Base-by-base conservation (phyloP, 2,113 vertebrate species). In the Heterocephalus glaber region DNA sequence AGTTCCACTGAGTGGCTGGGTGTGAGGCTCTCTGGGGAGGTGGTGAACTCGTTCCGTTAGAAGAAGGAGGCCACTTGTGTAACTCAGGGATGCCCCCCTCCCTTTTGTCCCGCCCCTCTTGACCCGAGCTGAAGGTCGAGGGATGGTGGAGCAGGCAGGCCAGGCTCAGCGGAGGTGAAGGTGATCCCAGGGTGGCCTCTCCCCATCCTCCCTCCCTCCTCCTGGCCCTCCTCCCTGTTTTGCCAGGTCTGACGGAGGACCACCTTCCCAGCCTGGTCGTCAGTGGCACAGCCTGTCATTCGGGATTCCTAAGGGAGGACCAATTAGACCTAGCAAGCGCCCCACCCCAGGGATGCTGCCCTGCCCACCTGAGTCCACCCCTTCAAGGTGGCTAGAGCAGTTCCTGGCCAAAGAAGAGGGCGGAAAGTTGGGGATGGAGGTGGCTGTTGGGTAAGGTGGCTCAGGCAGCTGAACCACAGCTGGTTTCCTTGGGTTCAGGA, bases 41-140 rank as follows among this genome's bases (percentile, higher is more conserved):
- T 74, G 80, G 49, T 98, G 97, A 96, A 96, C 98, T 98, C 95
- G 44, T 96, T 98, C 97, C 98, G 96, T 96, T 44, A 56, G 93
- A 54, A 97, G 97, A 97, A 97, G 96, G 97, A 97, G 97, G 97
- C 82, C 84, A 66, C 90, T 97, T 94, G 95, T 96, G 92, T 97
- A 93, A 97, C 90, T 86, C 38, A 28, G 83, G 33, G 82, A 76
- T 82, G 96, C 60, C 72, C 94, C 94, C 66, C 72, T 85, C 95
- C 95, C 92, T 82, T 72, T 24, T 0, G 4, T 68, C 58, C 60
- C 49, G 47, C 82, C 94, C 95, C 38, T 83, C 86, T 58, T 70
- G 72, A 83, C 63, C 93, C 90, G 54, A 41, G 95, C 52, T 83
- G 93, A 94, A 97, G 97, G 96, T 96, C 44, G 70, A 68, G 76